Conservation (phyloP, 2,888 invertebrate species). For the Glyphotaelius pellucidus region DNA sequence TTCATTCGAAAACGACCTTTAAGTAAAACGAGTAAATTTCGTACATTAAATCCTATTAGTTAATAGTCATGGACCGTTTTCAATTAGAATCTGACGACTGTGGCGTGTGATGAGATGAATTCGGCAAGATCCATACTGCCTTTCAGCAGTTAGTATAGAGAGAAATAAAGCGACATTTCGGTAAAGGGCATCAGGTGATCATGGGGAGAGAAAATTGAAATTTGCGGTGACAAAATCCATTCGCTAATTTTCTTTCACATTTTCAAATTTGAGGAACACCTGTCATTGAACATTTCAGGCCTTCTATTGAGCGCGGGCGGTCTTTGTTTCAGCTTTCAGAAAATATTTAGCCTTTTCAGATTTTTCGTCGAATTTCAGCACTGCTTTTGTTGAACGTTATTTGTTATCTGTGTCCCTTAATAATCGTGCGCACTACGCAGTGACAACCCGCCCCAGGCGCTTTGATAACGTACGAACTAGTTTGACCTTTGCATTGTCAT, state of each 20-base stretch:
- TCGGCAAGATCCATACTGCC: neutral
- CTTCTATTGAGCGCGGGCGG: neutral
- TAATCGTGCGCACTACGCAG: neutral
- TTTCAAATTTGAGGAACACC: constrained; percentile 13
- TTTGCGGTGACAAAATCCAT: constrained; percentile 11
- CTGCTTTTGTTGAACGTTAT: neutral
- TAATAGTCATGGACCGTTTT: neutral
- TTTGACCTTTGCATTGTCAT: neutral
- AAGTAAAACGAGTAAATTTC: neutral
- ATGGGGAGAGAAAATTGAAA: constrained; percentile 26
- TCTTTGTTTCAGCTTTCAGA: neutral
- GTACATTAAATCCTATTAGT: neutral
- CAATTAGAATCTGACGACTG: constrained; percentile 4
- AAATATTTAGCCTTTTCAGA: neutral
- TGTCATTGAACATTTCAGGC: constrained; percentile 20
- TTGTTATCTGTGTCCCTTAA: neutral
- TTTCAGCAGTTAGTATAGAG: neutral
- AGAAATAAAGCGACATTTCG: constrained; percentile 36
- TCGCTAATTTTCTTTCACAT: constrained; percentile 34
- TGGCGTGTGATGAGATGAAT: constrained; percentile 17
- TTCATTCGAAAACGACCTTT: neutral
- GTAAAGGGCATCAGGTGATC: constrained; percentile 29
- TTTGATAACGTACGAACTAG: neutral
- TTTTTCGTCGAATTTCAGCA: neutral
- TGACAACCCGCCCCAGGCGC: neutral